Conservation (phyloP, 53 echinoderm and acorn worm species). For the Glandiceps talaboti region DNA sequence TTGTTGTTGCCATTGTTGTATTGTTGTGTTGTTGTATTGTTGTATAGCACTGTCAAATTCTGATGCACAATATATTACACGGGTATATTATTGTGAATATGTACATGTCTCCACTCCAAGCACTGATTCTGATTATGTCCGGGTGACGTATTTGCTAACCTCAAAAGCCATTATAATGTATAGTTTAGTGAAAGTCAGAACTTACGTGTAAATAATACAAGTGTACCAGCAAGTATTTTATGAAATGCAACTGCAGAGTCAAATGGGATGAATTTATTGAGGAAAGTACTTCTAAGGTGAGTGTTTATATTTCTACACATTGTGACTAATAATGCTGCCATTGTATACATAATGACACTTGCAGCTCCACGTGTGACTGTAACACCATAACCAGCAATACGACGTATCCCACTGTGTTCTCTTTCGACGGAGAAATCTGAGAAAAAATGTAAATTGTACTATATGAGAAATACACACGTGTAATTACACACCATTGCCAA, state of each 20-base stretch:
- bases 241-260: conserved; percentile 44
- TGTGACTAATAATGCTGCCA: conserved; percentile 36
- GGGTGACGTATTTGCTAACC: too few relatives aligned
- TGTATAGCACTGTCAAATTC: too few relatives aligned
- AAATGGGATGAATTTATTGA: conserved; percentile 45
- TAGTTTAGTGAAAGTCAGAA: too few relatives aligned
- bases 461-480: too few relatives aligned
- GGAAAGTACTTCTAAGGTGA: conserved; percentile 41
- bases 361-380: conserved; percentile 48
- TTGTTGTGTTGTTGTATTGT: too few relatives aligned
- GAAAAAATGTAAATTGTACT: background rate
- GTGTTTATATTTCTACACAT: conserved; percentile 54
- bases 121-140: too few relatives aligned
- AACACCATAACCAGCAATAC: conserved; percentile 39
- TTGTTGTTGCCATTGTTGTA: too few relatives aligned
- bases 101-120: too few relatives aligned
- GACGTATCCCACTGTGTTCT: conserved; percentile 47
- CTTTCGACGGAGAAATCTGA: conserved; percentile 36
- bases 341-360: conserved; percentile 39
- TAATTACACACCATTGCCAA: too few relatives aligned
- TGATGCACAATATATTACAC: too few relatives aligned
- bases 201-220: conserved; percentile 44
- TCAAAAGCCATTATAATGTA: too few relatives aligned
- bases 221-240: conserved; percentile 39
- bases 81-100: too few relatives aligned